Percentiles rank a stretch among this genome's conserved stretches.
Conservation (phyloP, 2,888 invertebrate species). For the Coelinius sp. region DNA sequence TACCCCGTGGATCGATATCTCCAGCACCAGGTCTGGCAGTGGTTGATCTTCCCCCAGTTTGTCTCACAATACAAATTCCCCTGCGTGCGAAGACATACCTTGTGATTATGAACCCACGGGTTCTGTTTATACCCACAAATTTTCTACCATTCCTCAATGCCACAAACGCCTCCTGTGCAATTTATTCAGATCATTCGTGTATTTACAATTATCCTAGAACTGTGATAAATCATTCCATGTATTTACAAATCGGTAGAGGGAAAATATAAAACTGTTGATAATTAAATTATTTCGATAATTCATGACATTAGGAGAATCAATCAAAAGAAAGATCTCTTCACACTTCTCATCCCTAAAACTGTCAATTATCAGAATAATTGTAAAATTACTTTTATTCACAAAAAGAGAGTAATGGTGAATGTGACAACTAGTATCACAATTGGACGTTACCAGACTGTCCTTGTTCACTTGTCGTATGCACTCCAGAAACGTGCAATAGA, state of each 20-base stretch:
- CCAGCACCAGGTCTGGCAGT: conserved; percentile 56
- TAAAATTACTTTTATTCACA: too few species aligned
- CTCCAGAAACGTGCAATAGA: conserved; percentile 65
- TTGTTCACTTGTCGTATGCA: conserved; percentile 66
- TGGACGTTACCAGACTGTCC: conserved; percentile 57
- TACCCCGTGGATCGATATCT: conserved; percentile 44
- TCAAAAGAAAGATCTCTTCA: too few species aligned
- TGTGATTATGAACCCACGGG: conserved; percentile 35
- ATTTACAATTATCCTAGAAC: background rate
- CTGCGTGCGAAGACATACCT: conserved; percentile 43
- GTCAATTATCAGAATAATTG: too few species aligned
- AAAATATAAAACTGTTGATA: background rate
- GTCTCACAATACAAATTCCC: conserved; percentile 51
- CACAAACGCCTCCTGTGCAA: conserved; percentile 43
- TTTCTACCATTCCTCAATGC: conserved; percentile 36
- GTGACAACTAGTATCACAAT: background rate
- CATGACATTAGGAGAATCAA: too few species aligned
- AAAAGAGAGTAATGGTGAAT: too few species aligned
- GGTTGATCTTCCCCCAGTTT: conserved; percentile 35
- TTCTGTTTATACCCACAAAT: conserved; percentile 28
- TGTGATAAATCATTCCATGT: background rate
- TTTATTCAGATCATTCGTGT: conserved; percentile 46
- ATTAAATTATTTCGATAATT: background rate
- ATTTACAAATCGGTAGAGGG: conserved; percentile 36
- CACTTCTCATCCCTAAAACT: too few species aligned